Percentiles rank a stretch among this genome's conserved stretches.
Conservation (phyloP, 2,888 invertebrate species). For the Oscheius sp. region DNA sequence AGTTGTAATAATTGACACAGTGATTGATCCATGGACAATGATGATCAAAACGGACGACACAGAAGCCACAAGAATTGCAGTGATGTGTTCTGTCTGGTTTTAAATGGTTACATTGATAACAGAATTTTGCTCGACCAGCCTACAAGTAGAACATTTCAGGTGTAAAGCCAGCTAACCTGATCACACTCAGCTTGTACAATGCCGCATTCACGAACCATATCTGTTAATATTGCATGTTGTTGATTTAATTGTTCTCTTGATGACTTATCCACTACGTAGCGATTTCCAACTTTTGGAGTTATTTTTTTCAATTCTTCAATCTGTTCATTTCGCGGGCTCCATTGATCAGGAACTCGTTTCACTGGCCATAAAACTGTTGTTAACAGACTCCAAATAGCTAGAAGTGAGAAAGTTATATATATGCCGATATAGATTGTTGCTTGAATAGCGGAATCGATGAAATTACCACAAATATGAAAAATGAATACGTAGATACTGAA, state of each 20-base stretch:
- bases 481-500: slow-evolving; percentile 39
- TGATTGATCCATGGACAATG: slow-evolving; percentile 64
- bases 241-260: slow-evolving; percentile 37
- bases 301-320: slow-evolving; percentile 46
- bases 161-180: slow-evolving; percentile 42
- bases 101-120: slow-evolving; percentile 57
- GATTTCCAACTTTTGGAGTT: slow-evolving; percentile 45
- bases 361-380: slow-evolving; percentile 47
- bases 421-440: slow-evolving; percentile 46
- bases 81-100: slow-evolving; percentile 62
- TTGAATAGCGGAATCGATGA: slow-evolving; percentile 35
- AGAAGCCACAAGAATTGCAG: slow-evolving; percentile 59
- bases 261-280: slow-evolving; percentile 54
- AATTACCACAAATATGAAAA: slow-evolving; percentile 35
- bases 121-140: slow-evolving; percentile 47
- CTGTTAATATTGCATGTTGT: slow-evolving; percentile 44
- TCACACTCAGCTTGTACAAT: slow-evolving; percentile 46
- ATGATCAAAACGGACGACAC: slow-evolving; percentile 57
- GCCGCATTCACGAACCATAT: slow-evolving; percentile 34
- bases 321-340: slow-evolving; percentile 37
- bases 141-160: too few species aligned
- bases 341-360: slow-evolving; percentile 42
- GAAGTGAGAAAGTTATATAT: slow-evolving; percentile 36
- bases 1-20: slow-evolving; percentile 56
- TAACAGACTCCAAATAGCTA: slow-evolving; percentile 54